Conservation (phyloP, 1,140 invertebrate genomes). For the Cydia amplana region DNA sequence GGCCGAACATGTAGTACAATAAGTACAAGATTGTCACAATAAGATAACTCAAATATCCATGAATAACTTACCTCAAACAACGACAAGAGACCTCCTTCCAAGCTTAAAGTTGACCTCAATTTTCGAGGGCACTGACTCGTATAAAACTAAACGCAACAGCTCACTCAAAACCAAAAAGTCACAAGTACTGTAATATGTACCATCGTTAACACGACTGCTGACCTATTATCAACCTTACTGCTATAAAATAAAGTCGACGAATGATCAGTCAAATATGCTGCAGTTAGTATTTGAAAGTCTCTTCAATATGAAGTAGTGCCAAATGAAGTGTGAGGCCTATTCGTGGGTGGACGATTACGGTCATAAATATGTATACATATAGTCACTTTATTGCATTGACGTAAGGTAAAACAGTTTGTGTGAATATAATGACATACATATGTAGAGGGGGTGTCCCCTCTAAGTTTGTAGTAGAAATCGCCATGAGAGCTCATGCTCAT, state of each 20-base stretch:
- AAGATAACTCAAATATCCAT: not conserved
- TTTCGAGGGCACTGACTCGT: slow-evolving; percentile 7
- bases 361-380: not conserved
- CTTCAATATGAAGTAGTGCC: not conserved
- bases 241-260: not conserved
- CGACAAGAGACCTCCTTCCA: not conserved
- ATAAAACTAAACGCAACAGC: not conserved
- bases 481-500: too few species aligned
- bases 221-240: not conserved
- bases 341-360: not conserved
- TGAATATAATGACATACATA: too few species aligned
- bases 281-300: not conserved
- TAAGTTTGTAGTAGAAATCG: too few species aligned
- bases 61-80: not conserved
- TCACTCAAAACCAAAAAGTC: not conserved
- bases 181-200: not conserved
- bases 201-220: not conserved
- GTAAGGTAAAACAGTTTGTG: too few species aligned
- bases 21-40: too few species aligned
- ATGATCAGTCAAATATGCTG: not conserved
- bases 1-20: too few species aligned
- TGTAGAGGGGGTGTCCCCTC: too few species aligned
- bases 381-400: too few species aligned
- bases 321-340: slow-evolving; percentile 5
- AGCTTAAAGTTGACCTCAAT: slow-evolving; percentile 16